A percentile compares a stretch with the other conserved stretches of the same genome.
phyloP scores from a whole-genome alignment of 92 coral and sea anemone genomes.

The Umimayanthus kanabou region DNA sequence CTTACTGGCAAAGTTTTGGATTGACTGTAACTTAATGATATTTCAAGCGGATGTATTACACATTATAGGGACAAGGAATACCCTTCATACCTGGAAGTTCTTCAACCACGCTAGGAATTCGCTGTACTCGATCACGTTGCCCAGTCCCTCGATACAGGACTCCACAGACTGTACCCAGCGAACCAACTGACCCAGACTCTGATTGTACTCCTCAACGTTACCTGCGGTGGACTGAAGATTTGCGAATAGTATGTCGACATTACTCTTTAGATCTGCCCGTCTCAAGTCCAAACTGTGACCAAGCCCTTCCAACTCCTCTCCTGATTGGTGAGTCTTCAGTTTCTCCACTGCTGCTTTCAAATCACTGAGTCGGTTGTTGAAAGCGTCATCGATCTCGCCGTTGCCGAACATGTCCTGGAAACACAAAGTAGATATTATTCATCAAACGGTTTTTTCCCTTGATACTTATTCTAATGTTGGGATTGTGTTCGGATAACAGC shows the following conservation, averaged over 20 bases:
- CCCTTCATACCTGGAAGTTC: conserved; percentile 63
- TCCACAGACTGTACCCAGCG: conserved; percentile 61
- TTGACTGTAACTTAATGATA: too few relatives aligned
- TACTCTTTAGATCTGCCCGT: conserved; percentile 59
- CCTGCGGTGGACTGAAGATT: conserved; percentile 67
- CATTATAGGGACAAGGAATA: neutral
- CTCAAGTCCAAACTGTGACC: conserved; percentile 43
- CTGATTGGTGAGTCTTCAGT: conserved; percentile 49
- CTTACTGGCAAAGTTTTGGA: too few relatives aligned
- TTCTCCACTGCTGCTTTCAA: conserved; percentile 60
- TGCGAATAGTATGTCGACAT: conserved; percentile 52
- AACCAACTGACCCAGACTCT: conserved; percentile 47
- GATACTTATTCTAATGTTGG: too few relatives aligned
- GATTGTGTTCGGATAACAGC: too few relatives aligned
- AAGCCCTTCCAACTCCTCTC: conserved; percentile 44
- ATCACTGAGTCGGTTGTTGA: conserved; percentile 26
- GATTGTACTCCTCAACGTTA: conserved; percentile 60
- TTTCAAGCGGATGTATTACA: too few relatives aligned
- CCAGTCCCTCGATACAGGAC: conserved; percentile 51
- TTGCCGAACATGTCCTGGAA: conserved; percentile 33
- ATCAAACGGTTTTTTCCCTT: too few relatives aligned
- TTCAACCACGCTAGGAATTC: conserved; percentile 68
- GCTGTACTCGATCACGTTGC: conserved; percentile 54
- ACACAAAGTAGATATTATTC: neutral
- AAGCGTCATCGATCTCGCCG: conserved; percentile 21